phyloP scores from a whole-genome alignment of 2,797 vertebrate species.

The Sebastes diploproa region DNA sequence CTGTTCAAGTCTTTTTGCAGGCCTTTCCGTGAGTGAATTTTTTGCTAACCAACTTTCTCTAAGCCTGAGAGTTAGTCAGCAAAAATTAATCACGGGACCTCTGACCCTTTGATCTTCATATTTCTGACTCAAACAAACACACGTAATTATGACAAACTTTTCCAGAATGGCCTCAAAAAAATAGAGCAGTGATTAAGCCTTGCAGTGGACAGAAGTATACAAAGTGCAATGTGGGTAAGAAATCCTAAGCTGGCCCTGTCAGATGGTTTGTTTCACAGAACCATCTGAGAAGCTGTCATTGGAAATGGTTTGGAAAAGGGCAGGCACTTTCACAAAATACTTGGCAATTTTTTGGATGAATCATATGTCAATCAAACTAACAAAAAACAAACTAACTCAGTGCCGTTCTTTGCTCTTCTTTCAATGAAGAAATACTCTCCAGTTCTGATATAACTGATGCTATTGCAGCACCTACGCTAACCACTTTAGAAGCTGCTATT shows the following conservation, averaged over 20 bases:
- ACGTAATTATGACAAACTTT: not conserved
- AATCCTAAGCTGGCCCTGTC: not conserved
- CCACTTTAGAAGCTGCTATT: too few relatives aligned
- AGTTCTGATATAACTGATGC: too few relatives aligned
- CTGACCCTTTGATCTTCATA: slow-evolving; percentile 1
- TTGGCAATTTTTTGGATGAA: too few relatives aligned
- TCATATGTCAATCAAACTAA: too few relatives aligned
- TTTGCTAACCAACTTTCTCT: not conserved
- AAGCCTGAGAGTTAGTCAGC: not conserved
- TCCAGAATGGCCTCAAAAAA: not conserved
- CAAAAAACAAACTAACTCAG: too few relatives aligned
- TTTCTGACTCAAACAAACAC: slow-evolving; percentile 5
- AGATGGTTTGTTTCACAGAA: too few relatives aligned
- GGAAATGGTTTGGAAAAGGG: too few relatives aligned
- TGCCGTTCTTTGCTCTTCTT: too few relatives aligned
- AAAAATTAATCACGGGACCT: not conserved
- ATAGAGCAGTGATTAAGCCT: slow-evolving; percentile 5
- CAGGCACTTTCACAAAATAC: too few relatives aligned
- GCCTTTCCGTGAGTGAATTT: not conserved
- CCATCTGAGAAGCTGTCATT: too few relatives aligned
- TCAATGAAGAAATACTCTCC: too few relatives aligned
- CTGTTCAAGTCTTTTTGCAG: not conserved
- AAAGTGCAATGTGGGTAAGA: not conserved
- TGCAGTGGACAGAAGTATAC: not conserved
- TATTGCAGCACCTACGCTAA: too few relatives aligned